Base-by-base conservation (phyloP, 1,140 invertebrate genomes). In the Drosophila sucinea region DNA sequence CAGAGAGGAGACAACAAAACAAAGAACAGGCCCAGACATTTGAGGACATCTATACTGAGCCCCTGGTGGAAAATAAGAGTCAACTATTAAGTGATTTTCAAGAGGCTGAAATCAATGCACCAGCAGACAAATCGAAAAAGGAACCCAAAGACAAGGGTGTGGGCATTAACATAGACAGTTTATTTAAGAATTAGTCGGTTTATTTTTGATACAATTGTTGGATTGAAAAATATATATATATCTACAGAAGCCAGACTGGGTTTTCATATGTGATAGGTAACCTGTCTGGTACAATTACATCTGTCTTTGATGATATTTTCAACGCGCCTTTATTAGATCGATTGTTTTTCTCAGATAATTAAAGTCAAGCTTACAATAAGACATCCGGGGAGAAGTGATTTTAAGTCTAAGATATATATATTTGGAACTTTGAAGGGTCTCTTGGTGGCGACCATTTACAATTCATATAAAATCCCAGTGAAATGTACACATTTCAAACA, bases 401-500 rank as follows among this genome's bases (percentile, higher is more conserved):
- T 30, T 4, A 30, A 1, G 1, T 4, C 17, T 17, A 17, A 17
- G 17, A 17, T 17, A 17, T 17, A 17, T 17, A 17, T 17, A 17
- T 17, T 17, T 17, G 17, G 17, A 17, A 17, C 17, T 17, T 17
- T 17, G 17, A 17, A 17, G 17, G 17, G 17, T 17, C 17, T 17
- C 17, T 17, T 17, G 17, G 17, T 0, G 17, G 17, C 17, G 17
- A 17, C 17, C 17, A 17, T 17, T 17, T 17, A 17, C 17, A 11
- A 38, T 38, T 10, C 35, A 38, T 10, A 38, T 4, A 11, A 47
- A 47, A 47, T 25, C 17, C 44, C 44, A 47, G 44, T 47, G 5
- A 47, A 47, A 7, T 66, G 11, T 65, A 66, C 44, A 47, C 5
- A 38, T 33, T 92, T 17, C 93, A 94, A 92, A 96, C 96, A 72